Conservation (phyloP, 2,113 vertebrate species). For the Conger conger region DNA sequence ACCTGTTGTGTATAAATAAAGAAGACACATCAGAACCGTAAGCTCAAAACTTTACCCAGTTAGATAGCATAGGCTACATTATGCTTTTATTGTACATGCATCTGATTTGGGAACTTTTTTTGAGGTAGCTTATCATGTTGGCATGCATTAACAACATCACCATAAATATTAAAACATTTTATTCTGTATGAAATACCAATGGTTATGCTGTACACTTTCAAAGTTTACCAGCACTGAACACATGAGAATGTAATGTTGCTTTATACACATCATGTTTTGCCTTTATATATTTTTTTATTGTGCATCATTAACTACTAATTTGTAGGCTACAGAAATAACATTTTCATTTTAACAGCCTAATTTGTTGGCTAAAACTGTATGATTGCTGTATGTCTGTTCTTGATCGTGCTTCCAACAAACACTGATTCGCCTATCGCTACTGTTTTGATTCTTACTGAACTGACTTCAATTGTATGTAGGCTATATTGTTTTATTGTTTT, state of each 20-base stretch:
- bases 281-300: constrained; percentile 23
- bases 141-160: neutral
- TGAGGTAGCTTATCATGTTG: neutral
- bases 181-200: constrained; percentile 23
- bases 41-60: neutral
- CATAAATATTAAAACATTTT: constrained; percentile 24
- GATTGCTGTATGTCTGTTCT: constrained; percentile 13
- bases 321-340: neutral
- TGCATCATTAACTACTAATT: constrained; percentile 1
- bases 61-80: neutral
- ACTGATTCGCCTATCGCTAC: constrained; percentile 8
- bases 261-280: neutral
- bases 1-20: neutral
- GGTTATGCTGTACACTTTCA: constrained; percentile 50
- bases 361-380: constrained; percentile 2
- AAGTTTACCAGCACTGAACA: constrained; percentile 61
- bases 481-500: constrained; percentile 12
- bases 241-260: constrained; percentile 61
- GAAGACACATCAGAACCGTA: neutral
- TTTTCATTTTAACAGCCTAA: constrained; percentile 13
- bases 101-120: neutral
- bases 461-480: constrained; percentile 11
- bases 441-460: constrained; percentile 8
- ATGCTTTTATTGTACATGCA: neutral
- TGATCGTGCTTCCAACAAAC: constrained; percentile 9